phyloP scores from a whole-genome alignment of 2,113 vertebrate species.

The Semnornis frantzii region DNA sequence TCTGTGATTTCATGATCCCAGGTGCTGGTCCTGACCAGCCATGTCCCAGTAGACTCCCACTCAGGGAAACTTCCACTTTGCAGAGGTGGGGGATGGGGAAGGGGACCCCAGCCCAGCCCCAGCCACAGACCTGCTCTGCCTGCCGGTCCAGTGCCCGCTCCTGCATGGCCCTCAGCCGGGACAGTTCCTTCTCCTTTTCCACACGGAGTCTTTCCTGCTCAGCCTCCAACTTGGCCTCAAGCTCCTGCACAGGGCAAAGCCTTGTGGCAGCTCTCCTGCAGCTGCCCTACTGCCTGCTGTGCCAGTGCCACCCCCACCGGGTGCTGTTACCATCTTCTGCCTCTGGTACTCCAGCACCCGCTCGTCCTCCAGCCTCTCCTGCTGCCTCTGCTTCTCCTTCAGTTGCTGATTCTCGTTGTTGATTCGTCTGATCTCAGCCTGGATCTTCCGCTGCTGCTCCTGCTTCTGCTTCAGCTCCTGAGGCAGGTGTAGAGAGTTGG shows the following conservation, averaged over 20 bases:
- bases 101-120: rapidly evolving
- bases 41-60: rapidly evolving
- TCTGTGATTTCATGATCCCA: background rate
- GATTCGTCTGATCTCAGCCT: constrained; percentile 80
- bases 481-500: rapidly evolving
- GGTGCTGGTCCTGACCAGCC: background rate
- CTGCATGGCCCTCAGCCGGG: constrained; percentile 81
- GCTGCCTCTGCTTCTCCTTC: constrained; percentile 76
- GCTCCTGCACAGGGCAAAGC: constrained; percentile 70
- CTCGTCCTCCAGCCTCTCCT: constrained; percentile 81
- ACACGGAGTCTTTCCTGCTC: constrained; percentile 81
- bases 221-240: constrained; percentile 82
- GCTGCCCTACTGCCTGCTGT: rapidly evolving
- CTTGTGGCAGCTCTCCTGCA: rapidly evolving
- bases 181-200: constrained; percentile 86
- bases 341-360: constrained; percentile 79
- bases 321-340: constrained; percentile 79
- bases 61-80: too few species aligned
- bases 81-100: background rate
- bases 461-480: constrained; percentile 80
- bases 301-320: rapidly evolving
- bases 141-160: constrained; percentile 82
- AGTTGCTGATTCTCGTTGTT: constrained; percentile 77
- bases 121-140: constrained; percentile 80
- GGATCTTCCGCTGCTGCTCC: constrained; percentile 77